Base-by-base conservation (phyloP, 2,797 vertebrate genomes). In the Pempheris klunzingeri region DNA sequence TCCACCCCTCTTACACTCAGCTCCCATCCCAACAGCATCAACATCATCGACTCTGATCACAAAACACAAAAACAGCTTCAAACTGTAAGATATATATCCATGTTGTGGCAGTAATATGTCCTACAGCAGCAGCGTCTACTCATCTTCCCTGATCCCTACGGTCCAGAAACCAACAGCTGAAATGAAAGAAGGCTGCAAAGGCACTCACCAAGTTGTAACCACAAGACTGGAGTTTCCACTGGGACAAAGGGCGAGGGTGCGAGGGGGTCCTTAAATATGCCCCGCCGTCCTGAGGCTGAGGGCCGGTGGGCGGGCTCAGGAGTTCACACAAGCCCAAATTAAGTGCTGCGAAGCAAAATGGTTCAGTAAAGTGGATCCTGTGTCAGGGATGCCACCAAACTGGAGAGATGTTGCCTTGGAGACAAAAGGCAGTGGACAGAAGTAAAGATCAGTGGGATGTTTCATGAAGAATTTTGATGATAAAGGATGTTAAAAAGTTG, bases 241-340 rank as follows among this genome's bases (percentile, higher is more conserved):
- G 94, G 95, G 95, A 95, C 93, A 84, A 91, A 87, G 89, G 63
- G 53, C 58, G 65, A 90, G 65, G 71, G 82, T 81, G 73, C 55
- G 17, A 83, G 85, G 85, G 81, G 80, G 44, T 91, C 88, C 94
- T 95, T 96, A 95, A 95, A 95, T 96, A 96, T 82, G 82, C 72
- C 78, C 60, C 47, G 58, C 90, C 52, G 24, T 85, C 57, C 74
- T 63, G 66, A 72, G 62, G 65, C 61, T 39, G 81, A 71, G 75
- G 76, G 81, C 55, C 0, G 6, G 89, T 82, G 89, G 95, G 95
- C 73, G 92, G 93, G 82, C 63, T 79, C 83, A 73, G 83, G 82
- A 77, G 87, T 91, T 93, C 91, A 87, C 87, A 92, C 89, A 95
- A 94, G 91, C 81, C 95, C 94, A 95, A 96, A 96, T 95, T 92